phyloP scores from a whole-genome alignment of 1,140 invertebrate genomes.

The Drosophila pandora region DNA sequence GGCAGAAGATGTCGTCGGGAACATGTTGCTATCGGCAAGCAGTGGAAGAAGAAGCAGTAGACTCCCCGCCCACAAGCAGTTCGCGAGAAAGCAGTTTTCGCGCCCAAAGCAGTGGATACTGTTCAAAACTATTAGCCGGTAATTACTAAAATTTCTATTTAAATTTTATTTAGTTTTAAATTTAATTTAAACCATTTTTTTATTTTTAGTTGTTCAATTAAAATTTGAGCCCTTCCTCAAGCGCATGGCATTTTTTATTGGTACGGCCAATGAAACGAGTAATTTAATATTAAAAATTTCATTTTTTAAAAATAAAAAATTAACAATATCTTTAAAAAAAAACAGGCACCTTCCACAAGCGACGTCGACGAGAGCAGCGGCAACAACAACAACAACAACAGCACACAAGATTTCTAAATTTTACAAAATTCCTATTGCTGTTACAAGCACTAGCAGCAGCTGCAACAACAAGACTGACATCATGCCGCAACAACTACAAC shows the following conservation, averaged over 20 bases:
- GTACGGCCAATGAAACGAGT: background rate
- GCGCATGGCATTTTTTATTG: conserved; percentile 1
- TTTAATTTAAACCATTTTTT: background rate
- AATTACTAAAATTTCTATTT: background rate
- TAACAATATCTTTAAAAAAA: background rate
- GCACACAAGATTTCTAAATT: conserved; percentile 17
- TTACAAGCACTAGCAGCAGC: conserved; percentile 31
- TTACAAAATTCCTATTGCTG: conserved; percentile 51
- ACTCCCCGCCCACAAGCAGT: conserved; percentile 27
- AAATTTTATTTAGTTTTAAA: background rate
- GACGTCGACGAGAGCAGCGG: conserved; percentile 23
- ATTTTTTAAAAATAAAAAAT: background rate
- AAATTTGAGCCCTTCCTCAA: background rate
- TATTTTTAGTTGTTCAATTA: background rate
- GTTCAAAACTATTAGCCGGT: background rate
- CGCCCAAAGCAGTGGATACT: background rate
- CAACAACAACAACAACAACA: conserved; percentile 6
- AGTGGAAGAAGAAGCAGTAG: conserved; percentile 57
- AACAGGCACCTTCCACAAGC: conserved; percentile 40
- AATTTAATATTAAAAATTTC: background rate
- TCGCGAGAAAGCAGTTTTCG: conserved; percentile 28
- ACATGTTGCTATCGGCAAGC: conserved; percentile 50
- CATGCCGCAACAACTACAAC: conserved; percentile 42
- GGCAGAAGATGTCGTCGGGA: conserved; percentile 26
- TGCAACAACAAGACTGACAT: conserved; percentile 45